phyloP scores from a whole-genome alignment of 2,888 invertebrate genomes.

The Cepaea hortensis region DNA sequence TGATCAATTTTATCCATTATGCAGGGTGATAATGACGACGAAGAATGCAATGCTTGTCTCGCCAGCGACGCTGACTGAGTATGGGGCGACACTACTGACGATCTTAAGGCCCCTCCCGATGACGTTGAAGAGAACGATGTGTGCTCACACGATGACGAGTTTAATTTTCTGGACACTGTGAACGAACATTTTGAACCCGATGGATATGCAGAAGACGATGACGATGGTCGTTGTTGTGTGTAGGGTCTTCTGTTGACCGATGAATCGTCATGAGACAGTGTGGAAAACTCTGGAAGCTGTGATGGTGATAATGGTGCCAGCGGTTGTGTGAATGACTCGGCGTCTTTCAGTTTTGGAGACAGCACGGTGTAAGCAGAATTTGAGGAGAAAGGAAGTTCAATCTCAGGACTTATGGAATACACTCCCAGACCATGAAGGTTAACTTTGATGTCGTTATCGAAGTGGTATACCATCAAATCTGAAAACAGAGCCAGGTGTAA shows the following conservation, averaged over 20 bases:
- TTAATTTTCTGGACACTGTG: neutral
- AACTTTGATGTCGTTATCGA: constrained; percentile 42
- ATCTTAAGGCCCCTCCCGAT: neutral
- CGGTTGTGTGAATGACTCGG: constrained; percentile 1
- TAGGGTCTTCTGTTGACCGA: neutral
- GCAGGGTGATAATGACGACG: constrained; percentile 12
- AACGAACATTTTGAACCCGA: neutral
- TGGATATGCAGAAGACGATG: neutral
- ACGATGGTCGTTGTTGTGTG: neutral
- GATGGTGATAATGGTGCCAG: neutral
- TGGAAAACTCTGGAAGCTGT: neutral
- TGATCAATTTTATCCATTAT: constrained; percentile 21
- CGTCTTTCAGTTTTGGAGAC: neutral
- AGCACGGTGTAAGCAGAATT: neutral
- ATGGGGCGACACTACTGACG: neutral
- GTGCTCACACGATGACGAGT: neutral
- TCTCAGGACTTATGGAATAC: constrained; percentile 42
- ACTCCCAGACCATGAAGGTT: constrained; percentile 40
- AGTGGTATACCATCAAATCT: constrained; percentile 18
- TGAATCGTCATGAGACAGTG: neutral
- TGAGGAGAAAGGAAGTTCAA: neutral
- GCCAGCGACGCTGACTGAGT: constrained; percentile 7
- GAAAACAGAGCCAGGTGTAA: neutral
- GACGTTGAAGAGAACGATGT: neutral
- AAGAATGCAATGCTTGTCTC: neutral